These are phyloP conservation scores for Rhea americana DNA, from an alignment of 2,113 vertebrate genomes.

Conservation along the genomic window DNA sequence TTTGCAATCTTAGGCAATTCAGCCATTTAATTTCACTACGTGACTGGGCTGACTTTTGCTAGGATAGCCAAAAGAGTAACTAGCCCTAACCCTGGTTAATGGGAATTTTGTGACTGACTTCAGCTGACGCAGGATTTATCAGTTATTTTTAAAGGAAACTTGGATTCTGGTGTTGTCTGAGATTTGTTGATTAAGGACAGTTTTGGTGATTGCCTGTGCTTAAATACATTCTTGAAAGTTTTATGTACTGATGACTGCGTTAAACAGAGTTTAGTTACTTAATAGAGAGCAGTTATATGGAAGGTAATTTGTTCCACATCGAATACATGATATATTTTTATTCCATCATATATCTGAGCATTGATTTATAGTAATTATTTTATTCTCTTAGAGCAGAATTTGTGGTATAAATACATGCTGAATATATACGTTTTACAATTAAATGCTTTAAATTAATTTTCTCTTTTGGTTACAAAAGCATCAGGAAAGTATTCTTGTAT, in stretches of 20 bases:
- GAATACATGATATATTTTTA: background rate
- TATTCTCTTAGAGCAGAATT: background rate
- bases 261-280: background rate
- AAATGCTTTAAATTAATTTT: background rate
- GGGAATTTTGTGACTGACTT: background rate
- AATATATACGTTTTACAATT: background rate
- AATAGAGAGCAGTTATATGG: background rate
- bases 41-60: background rate
- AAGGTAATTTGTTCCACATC: background rate
- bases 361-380: background rate
- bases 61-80: background rate
- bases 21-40: rapidly evolving
- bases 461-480: background rate
- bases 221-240: background rate
- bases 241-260: background rate
- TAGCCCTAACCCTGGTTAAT: background rate
- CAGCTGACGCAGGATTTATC: background rate
- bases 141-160: background rate
- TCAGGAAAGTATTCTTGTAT: background rate
- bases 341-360: background rate
- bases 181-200: background rate
- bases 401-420: background rate
- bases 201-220: background rate
- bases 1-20: background rate
- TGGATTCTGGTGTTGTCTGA: background rate